Conservation (phyloP, 2,797 vertebrate genomes). For the Agapornis canus region DNA sequence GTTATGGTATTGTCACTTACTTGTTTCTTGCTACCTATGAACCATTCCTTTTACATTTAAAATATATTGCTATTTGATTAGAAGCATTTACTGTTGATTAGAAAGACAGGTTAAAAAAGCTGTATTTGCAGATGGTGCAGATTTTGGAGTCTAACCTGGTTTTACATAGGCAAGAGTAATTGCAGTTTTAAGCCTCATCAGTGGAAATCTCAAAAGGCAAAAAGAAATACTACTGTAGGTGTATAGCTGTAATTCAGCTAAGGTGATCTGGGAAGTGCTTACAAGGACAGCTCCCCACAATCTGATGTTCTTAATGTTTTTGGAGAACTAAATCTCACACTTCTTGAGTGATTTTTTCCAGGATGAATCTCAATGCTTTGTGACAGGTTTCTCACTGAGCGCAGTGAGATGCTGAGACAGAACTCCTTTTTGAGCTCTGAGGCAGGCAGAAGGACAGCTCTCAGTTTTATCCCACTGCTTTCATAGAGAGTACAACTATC, state of each 20-base stretch:
- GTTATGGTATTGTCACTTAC: background rate
- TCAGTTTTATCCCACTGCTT: background rate
- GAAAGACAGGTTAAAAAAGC: background rate
- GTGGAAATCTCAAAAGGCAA: background rate
- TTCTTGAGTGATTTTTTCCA: background rate
- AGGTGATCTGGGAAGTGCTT: background rate
- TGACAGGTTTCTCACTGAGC: background rate
- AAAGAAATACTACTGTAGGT: background rate
- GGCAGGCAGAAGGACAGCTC: background rate
- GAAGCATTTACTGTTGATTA: background rate
- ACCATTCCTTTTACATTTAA: background rate
- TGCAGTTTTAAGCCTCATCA: background rate
- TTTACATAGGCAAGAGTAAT: background rate
- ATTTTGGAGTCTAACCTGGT: background rate
- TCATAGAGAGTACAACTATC: background rate
- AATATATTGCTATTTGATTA: background rate
- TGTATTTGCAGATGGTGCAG: background rate
- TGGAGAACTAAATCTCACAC: background rate
- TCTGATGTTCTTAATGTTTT: background rate
- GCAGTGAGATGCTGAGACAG: background rate
- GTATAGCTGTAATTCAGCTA: background rate
- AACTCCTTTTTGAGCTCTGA: background rate
- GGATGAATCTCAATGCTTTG: background rate
- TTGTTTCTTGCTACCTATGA: background rate
- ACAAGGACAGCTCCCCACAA: background rate